Base-by-base conservation (phyloP, 2,888 invertebrate genomes). In the Rugalucina vietnamica region DNA sequence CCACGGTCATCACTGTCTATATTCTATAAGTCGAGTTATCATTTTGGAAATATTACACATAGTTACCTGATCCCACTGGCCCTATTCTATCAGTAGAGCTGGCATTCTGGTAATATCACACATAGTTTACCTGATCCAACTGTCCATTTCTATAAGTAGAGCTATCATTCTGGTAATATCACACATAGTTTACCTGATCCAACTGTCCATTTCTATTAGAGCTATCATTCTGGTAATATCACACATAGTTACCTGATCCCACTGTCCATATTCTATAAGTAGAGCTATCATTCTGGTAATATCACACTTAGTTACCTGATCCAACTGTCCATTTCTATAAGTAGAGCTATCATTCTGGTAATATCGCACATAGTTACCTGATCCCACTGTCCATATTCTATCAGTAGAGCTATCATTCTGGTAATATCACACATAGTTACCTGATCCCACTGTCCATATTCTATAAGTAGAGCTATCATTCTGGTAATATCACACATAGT, bases 131-230 rank as follows among this genome's bases (percentile, higher is more conserved):
- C n/a, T n/a, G n/a, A 34, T 34, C 32, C 34, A 65, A 21, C 71
- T 43, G 34, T 54, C 76, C 60, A 83, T 69, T 65, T 86, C 86
- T 10, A 86, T 50, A 3, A 83, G 60, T 76, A 83, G 32, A 24
- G 76, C 81, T 57, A 86, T 57, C 83, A 86, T 69, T 37, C 54
- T 83, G 14, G 86, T 85, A 4, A 85, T 76, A 54, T 85, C 82
- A n/a, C n/a, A n/a, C n/a, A n/a, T 60, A 60, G 4, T 60, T 8
- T 29, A 27, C 60, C 29, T 3, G 34, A 34, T 34, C 32, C 34
- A 65, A 21, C 71, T 43, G 34, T 54, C 76, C 60, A 83, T 69
- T 65, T 86, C 86, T 10, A 86, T 50, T 76, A 83, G 32, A 24
- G 76, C 81, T 57, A 86, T 57, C 83, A 86, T 69, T 37, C 54